Evolutionary conservation across 2,113 vertebrate genomes (phyloP).

Genomic region (Phylloscopus trochilus): DNA sequence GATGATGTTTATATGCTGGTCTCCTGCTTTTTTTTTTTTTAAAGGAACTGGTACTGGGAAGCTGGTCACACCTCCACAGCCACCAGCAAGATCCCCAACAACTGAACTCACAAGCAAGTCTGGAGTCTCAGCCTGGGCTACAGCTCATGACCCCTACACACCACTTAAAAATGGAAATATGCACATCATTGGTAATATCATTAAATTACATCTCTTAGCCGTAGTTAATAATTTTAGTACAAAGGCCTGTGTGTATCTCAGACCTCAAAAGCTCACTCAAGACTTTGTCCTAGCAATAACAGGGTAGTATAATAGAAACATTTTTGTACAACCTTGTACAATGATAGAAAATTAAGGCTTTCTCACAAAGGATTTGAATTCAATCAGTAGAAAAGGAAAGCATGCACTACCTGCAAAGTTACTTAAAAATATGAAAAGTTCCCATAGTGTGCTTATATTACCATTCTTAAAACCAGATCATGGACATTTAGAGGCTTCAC

Average conservation of each 20-base stretch:
- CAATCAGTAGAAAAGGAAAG: background rate
- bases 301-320: background rate
- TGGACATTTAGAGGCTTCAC: background rate
- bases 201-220: background rate
- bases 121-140: constrained; percentile 68
- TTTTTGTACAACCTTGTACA: background rate
- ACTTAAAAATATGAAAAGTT: background rate
- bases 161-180: constrained; percentile 82
- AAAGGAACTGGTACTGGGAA: constrained; percentile 73
- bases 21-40: constrained; percentile 9
- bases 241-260: background rate
- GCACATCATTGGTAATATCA: constrained; percentile 75
- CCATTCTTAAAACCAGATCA: background rate
- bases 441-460: background rate
- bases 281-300: background rate
- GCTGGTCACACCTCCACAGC: constrained; percentile 85
- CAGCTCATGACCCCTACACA: constrained; percentile 60
- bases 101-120: constrained; percentile 88
- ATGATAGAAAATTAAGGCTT: background rate
- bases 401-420: background rate
- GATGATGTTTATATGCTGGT: background rate
- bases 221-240: background rate
- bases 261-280: background rate
- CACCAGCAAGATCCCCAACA: constrained; percentile 87
- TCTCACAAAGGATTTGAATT: background rate